Percentiles rank a stretch among this genome's conserved stretches.
These are phyloP conservation scores for Atta texana DNA, from an alignment of 1,140 invertebrate species.

Conservation along the genomic window DNA sequence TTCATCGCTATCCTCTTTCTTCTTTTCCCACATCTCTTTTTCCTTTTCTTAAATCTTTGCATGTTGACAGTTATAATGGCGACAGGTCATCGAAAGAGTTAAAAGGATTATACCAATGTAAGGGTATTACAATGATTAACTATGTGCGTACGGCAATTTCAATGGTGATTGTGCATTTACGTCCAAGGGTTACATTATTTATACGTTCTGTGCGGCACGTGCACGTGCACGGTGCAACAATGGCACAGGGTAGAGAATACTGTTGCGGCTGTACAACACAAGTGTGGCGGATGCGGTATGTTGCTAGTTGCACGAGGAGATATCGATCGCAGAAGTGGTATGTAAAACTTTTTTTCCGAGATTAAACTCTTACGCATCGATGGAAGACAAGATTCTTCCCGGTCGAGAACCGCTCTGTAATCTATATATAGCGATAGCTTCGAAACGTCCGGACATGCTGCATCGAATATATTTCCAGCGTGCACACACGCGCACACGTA, in stretches of 20 bases:
- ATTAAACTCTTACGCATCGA: conserved; percentile 62
- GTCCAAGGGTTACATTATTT: conserved; percentile 25
- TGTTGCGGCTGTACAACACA: not conserved
- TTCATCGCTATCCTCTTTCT: not conserved
- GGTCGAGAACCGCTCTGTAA: conserved; percentile 73
- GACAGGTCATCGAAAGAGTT: not conserved
- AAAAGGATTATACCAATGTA: conserved; percentile 29
- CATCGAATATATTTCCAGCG: conserved; percentile 75
- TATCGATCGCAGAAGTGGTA: conserved; percentile 42
- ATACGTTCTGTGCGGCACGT: conserved; percentile 3
- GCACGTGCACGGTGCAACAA: conserved; percentile 20
- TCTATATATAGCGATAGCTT: conserved; percentile 76
- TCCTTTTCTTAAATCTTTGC: not conserved
- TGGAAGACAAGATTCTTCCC: conserved; percentile 72
- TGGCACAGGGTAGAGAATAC: not conserved
- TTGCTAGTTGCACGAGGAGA: not conserved
- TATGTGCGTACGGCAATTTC: conserved; percentile 9
- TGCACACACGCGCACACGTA: conserved; percentile 26
- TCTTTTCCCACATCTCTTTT: not conserved
- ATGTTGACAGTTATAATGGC: not conserved
- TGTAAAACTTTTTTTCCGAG: conserved; percentile 58
- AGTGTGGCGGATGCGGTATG: not conserved
- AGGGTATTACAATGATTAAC: conserved; percentile 21
- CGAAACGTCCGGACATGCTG: conserved; percentile 71
- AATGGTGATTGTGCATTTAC: not conserved